These are phyloP conservation scores for Clitarchus hookeri DNA, from an alignment of 2,888 invertebrate genomes.

Conservation along the genomic window DNA sequence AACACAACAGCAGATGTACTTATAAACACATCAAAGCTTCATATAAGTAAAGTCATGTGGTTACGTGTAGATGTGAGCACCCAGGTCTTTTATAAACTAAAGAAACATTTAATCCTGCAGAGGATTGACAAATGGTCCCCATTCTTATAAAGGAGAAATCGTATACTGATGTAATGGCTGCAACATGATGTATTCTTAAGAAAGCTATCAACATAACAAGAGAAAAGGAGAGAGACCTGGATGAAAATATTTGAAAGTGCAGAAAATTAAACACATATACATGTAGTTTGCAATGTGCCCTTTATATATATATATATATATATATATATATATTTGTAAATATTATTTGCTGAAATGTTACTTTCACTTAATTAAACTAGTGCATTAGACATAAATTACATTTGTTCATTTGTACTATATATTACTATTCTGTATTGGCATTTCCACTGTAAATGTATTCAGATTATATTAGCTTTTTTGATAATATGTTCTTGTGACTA, in stretches of 20 bases:
- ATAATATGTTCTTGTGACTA: too few relatives aligned
- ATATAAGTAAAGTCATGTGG: neutral
- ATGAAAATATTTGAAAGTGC: neutral
- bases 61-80: neutral
- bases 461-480: too few relatives aligned
- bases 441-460: too few relatives aligned
- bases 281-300: too few relatives aligned
- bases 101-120: neutral
- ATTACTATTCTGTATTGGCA: too few relatives aligned
- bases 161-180: neutral
- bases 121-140: neutral
- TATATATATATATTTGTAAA: too few relatives aligned
- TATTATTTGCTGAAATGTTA: too few relatives aligned
- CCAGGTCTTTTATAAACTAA: neutral
- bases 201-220: constrained; percentile 10
- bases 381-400: too few relatives aligned
- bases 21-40: constrained; percentile 3
- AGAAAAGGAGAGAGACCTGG: neutral
- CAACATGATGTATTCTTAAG: neutral
- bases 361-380: too few relatives aligned
- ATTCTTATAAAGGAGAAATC: neutral
- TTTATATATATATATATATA: too few relatives aligned
- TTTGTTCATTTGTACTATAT: too few relatives aligned
- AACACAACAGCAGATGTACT: neutral
- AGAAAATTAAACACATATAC: neutral